Conservation (phyloP, 2,797 vertebrate species). For the Columba guinea region DNA sequence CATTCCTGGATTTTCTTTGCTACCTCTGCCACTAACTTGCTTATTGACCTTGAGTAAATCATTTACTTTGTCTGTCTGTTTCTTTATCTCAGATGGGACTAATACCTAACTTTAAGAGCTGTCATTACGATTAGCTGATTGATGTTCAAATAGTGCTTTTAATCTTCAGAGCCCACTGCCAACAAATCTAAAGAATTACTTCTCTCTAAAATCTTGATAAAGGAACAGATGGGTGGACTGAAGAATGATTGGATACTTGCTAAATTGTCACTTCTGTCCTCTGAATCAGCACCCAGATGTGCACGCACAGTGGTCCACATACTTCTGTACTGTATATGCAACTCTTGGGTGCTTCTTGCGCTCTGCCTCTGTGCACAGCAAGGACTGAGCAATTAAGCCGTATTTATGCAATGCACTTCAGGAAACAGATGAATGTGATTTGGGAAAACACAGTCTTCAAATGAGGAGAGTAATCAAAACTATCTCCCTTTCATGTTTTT, state of each 20-base stretch:
- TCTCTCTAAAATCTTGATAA: neutral
- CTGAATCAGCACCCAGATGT: neutral
- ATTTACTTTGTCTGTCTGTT: neutral
- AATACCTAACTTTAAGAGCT: neutral
- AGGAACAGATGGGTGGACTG: neutral
- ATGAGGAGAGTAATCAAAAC: slow-evolving; percentile 7
- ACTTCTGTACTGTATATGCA: neutral
- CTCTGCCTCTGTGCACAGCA: neutral
- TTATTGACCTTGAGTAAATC: slow-evolving; percentile 4
- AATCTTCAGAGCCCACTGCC: neutral
- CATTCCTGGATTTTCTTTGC: slow-evolving; percentile 9
- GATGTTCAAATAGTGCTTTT: neutral
- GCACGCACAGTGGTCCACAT: neutral
- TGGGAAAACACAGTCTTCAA: neutral
- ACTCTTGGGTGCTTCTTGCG: neutral
- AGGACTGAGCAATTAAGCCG: neutral
- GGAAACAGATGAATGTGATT: slow-evolving; percentile 8
- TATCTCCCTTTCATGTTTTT: neutral
- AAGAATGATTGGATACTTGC: neutral
- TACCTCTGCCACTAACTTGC: neutral
- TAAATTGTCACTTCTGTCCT: neutral
- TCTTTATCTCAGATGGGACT: neutral
- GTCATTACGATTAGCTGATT: slow-evolving; percentile 12
- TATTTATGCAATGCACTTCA: neutral
- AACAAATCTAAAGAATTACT: neutral